Percentiles rank a stretch among this genome's conserved stretches.
These are phyloP conservation scores for Oncorhynchus gorbuscha DNA, from an alignment of 2,113 vertebrate genomes.

Conservation along the genomic window DNA sequence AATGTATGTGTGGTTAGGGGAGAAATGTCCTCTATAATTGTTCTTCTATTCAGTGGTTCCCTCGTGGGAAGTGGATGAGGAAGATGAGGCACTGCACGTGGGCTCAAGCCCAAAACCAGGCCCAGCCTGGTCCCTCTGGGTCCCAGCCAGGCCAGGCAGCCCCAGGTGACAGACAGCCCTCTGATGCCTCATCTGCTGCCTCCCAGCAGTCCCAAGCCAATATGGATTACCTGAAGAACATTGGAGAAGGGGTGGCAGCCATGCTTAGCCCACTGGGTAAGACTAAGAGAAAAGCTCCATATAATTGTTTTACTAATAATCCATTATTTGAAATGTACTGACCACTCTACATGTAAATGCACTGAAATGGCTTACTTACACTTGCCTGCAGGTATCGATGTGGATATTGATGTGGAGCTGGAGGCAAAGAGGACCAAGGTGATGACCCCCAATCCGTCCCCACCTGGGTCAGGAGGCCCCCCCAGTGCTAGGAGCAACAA, in stretches of 20 bases:
- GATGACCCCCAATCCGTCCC: constrained; percentile 68
- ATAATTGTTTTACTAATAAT: neutral
- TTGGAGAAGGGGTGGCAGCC: constrained; percentile 93
- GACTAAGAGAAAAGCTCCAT: constrained; percentile 21
- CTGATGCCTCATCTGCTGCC: constrained; percentile 55
- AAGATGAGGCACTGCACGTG: constrained; percentile 86
- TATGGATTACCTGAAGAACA: constrained; percentile 90
- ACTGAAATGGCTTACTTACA: neutral
- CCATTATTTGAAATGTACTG: neutral
- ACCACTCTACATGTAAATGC: neutral
- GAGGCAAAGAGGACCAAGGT: constrained; percentile 87
- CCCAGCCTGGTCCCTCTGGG: constrained; percentile 29
- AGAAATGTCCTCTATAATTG: no score
- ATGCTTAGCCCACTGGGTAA: constrained; percentile 93
- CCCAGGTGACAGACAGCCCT: constrained; percentile 42
- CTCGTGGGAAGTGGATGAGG: constrained; percentile 85
- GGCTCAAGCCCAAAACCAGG: constrained; percentile 36
- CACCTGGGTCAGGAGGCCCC: constrained; percentile 56
- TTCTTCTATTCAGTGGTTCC: constrained; percentile 71
- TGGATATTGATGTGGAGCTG: constrained; percentile 95
- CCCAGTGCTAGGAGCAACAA: constrained; percentile 36
- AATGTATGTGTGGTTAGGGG: neutral
- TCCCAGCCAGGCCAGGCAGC: constrained; percentile 23
- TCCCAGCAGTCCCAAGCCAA: constrained; percentile 71
- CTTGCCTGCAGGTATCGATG: constrained; percentile 84